Evolutionary conservation across 2,113 vertebrate genomes (phyloP).

Genomic region (Lipophrys pholis): DNA sequence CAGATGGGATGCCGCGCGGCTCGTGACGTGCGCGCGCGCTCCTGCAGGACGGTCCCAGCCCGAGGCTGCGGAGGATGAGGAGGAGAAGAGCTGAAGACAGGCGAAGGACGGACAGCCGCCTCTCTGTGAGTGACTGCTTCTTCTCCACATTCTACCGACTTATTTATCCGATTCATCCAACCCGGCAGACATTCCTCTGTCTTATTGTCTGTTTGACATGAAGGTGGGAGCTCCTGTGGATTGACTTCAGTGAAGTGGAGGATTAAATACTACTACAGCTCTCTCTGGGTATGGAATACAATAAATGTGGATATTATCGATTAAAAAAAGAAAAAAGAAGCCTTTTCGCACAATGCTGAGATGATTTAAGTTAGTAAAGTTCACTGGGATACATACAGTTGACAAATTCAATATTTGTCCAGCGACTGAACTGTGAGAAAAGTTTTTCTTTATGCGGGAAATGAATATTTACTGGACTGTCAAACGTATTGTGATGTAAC

Average conservation of each 20-base stretch:
- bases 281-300: too few relatives aligned
- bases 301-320: too few relatives aligned
- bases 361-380: too few relatives aligned
- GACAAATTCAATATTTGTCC: neutral
- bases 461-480: neutral
- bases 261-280: too few relatives aligned
- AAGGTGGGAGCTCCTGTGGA: too few relatives aligned
- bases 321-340: too few relatives aligned
- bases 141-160: neutral
- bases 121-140: slow-evolving; percentile 48
- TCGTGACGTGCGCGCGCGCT: slow-evolving; percentile 70
- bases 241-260: too few relatives aligned
- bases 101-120: slow-evolving; percentile 30
- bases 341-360: too few relatives aligned
- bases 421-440: neutral
- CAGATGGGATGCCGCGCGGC: slow-evolving; percentile 65
- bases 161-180: neutral
- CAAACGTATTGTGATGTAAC: too few relatives aligned
- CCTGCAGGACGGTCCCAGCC: slow-evolving; percentile 7
- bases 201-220: too few relatives aligned
- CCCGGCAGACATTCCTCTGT: too few relatives aligned
- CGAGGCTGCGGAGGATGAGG: slow-evolving; percentile 46
- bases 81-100: slow-evolving; percentile 45
- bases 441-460: neutral
- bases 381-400: neutral